Percentiles rank a stretch among this genome's conserved stretches.
Evolutionary conservation across 2,888 invertebrate genomes (phyloP).

Genomic region (Cacoxenus indagator): DNA sequence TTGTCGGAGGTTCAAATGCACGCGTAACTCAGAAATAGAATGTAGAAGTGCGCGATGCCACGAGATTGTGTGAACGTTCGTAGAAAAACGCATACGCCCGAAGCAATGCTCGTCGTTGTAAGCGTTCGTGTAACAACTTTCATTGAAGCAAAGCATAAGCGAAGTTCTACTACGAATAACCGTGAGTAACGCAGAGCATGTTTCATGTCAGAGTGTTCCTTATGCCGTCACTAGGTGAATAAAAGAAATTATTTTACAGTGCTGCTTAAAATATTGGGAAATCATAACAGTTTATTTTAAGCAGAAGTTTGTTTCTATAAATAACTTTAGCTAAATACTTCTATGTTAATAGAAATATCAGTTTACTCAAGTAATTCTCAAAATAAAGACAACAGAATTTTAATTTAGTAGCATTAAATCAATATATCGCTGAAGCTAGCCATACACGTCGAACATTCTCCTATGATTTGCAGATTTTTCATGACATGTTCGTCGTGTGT

Average conservation of each 20-base stretch:
- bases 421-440: too few species aligned
- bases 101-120: slow-evolving; percentile 29
- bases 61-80: too few species aligned
- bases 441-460: too few species aligned
- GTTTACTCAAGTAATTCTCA: too few species aligned
- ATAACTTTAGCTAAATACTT: not conserved
- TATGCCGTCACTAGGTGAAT: not conserved
- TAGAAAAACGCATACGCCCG: slow-evolving; percentile 28
- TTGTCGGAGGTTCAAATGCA: slow-evolving; percentile 48
- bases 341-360: too few species aligned
- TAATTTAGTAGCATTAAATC: too few species aligned
- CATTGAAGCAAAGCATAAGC: not conserved
- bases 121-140: slow-evolving; percentile 1
- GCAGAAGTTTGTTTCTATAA: not conserved
- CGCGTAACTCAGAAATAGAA: slow-evolving; percentile 11
- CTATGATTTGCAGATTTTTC: too few species aligned
- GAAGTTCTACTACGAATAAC: too few species aligned
- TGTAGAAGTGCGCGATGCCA: slow-evolving; percentile 8
- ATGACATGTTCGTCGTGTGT: too few species aligned
- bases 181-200: slow-evolving; percentile 25
- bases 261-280: slow-evolving; percentile 44
- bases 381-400: too few species aligned
- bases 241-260: slow-evolving; percentile 14
- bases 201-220: slow-evolving; percentile 43
- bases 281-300: not conserved